These are phyloP conservation scores for Volucella inanis DNA, from an alignment of 2,888 invertebrate species.

Conservation along the genomic window DNA sequence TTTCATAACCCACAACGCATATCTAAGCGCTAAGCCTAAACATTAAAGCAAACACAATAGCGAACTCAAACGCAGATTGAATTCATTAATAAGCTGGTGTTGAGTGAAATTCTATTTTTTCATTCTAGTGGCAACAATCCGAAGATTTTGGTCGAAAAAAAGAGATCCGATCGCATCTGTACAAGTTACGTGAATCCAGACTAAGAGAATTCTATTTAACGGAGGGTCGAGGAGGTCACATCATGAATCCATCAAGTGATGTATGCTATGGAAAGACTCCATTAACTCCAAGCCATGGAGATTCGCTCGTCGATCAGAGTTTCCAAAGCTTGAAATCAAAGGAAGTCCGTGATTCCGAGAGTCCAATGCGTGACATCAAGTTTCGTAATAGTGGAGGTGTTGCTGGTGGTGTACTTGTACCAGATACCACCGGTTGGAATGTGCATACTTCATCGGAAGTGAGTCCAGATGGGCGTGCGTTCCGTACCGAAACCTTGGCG, in stretches of 20 bases:
- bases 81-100: not conserved
- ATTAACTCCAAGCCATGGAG: conserved; percentile 86
- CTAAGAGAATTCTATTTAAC: conserved; percentile 88
- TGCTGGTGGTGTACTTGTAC: conserved; percentile 75
- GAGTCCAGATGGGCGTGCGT: conserved; percentile 87
- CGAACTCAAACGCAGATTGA: not conserved
- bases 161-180: conserved; percentile 93
- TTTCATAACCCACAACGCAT: conserved; percentile 1
- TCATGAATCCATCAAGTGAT: conserved; percentile 81
- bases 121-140: conserved; percentile 90
- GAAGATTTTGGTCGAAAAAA: conserved; percentile 93
- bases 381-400: conserved; percentile 79
- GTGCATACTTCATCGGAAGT: conserved; percentile 86
- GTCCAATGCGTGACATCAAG: conserved; percentile 85
- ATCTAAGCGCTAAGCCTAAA: not conserved
- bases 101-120: conserved; percentile 35
- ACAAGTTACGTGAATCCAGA: conserved; percentile 91
- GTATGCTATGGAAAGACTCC: conserved; percentile 83
- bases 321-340: conserved; percentile 91
- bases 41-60: no score
- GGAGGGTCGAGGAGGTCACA: conserved; percentile 82
- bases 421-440: conserved; percentile 86
- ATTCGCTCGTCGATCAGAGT: conserved; percentile 89
- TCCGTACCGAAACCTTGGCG: conserved; percentile 85
- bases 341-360: conserved; percentile 90